Base-by-base conservation (phyloP, 1,140 invertebrate species). In the Mya arenaria region DNA sequence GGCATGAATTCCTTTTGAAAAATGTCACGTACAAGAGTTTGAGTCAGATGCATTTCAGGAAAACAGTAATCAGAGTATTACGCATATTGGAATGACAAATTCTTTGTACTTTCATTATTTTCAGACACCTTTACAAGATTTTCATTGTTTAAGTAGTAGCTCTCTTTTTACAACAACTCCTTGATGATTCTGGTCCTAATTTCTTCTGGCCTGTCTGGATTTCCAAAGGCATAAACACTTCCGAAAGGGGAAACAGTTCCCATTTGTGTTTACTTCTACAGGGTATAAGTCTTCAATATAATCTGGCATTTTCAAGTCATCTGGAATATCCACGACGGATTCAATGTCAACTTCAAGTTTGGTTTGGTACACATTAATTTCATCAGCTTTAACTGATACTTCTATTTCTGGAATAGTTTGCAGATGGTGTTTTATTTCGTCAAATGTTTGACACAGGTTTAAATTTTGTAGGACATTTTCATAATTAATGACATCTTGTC, bases 181-280 rank as follows among this genome's bases (percentile, higher is more conserved):
- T 48, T 39, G 19, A 41, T 74, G 13, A 74, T 74, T 17, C 56
- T 36, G 13, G 39, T 17, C 41, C 71, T 62, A 8, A 62, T 19
- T 39, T 74, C 71, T 10, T 36, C 55, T 23, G 52, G 4, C 17
- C 36, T 37, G 17, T 60, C 28, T 39, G 56, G n/a, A 39, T 34
- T 19, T 25, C 17, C 71, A 74, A 39, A 74, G 4, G 25, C 30
- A 36, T 32, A 74, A 37, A 74, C 56, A 30, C 71, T 74, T 19
- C 71, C 52, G 39, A 52, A 60, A 74, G 34, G 56, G 52, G 19
- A 58, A 32, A 55, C 71, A 74, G 60, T 74, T n/a, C 28, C 55
- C 71, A 60, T 74, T 56, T 32, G 71, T 15, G 4, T 55, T 13
- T 10, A 74, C 71, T n/a, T 19, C n/a, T 10, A 74, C 56, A 60